These are phyloP conservation scores for Eurypyga helias DNA, from an alignment of 2,113 vertebrate genomes.

Conservation along the genomic window DNA sequence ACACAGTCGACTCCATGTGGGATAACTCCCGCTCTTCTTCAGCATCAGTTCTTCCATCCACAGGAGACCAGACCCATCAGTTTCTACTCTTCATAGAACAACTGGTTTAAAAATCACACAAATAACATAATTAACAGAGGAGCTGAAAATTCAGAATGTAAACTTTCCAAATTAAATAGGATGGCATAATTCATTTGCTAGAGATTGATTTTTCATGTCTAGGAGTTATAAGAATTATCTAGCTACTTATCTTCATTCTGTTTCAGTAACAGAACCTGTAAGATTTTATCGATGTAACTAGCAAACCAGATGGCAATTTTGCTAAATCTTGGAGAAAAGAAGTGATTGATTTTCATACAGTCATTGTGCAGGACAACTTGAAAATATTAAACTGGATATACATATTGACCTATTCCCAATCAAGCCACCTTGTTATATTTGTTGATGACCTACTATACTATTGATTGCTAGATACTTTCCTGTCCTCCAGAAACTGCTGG, in stretches of 20 bases:
- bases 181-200: not conserved
- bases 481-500: not conserved
- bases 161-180: not conserved
- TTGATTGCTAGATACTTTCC: not conserved
- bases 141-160: not conserved
- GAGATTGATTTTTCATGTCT: not conserved
- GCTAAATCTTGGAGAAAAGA: not conserved
- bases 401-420: not conserved
- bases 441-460: not conserved
- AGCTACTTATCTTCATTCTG: constrained; percentile 1
- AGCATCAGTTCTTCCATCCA: not conserved
- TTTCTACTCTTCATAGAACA: not conserved
- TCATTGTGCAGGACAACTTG: not conserved
- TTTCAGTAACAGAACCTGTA: constrained; percentile 24
- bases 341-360: not conserved
- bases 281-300: constrained; percentile 31
- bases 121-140: not conserved
- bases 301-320: constrained; percentile 41
- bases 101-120: not conserved
- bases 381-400: constrained; percentile 11
- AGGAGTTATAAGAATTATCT: constrained; percentile 2
- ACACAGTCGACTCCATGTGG: not conserved
- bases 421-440: not conserved
- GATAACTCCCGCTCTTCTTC: not conserved
- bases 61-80: not conserved